Evolutionary conservation across 2,888 invertebrate genomes (phyloP).

Genomic region (Scaptomyza cyrtandrae): DNA sequence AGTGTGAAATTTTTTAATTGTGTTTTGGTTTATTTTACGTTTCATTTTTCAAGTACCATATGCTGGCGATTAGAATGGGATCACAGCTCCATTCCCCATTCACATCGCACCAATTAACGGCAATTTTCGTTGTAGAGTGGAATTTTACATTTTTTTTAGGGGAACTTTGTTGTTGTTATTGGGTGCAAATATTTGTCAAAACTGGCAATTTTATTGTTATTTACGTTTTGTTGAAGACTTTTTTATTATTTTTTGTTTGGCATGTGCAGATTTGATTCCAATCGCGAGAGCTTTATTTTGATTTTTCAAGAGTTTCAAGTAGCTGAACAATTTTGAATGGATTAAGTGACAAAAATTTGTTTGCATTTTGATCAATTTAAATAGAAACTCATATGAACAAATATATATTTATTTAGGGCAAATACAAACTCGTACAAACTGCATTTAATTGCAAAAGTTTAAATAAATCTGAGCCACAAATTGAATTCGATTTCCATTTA

Average conservation of each 20-base stretch:
- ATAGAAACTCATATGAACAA: constrained; percentile 3
- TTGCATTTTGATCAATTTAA: constrained; percentile 2
- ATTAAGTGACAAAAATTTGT: constrained; percentile 14
- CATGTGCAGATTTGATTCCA: background rate
- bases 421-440: background rate
- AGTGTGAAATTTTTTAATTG: constrained; percentile 67
- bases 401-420: background rate
- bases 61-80: constrained; percentile 47
- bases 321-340: constrained; percentile 1
- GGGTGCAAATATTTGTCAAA: constrained; percentile 37
- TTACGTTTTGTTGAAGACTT: background rate
- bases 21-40: constrained; percentile 46
- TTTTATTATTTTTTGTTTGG: constrained; percentile 11
- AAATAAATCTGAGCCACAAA: too few species aligned
- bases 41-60: constrained; percentile 22
- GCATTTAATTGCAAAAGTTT: too few species aligned
- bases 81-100: constrained; percentile 17
- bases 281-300: constrained; percentile 24
- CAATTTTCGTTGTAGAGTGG: constrained; percentile 22
- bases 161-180: constrained; percentile 5
- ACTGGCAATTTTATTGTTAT: constrained; percentile 3
- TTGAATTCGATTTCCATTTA: constrained; percentile 6
- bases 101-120: constrained; percentile 43
- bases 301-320: constrained; percentile 20
- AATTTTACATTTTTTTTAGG: constrained; percentile 22